These are phyloP conservation scores for Mormyrus hasselquistii DNA, from an alignment of 2,797 vertebrate species.

Conservation along the genomic window DNA sequence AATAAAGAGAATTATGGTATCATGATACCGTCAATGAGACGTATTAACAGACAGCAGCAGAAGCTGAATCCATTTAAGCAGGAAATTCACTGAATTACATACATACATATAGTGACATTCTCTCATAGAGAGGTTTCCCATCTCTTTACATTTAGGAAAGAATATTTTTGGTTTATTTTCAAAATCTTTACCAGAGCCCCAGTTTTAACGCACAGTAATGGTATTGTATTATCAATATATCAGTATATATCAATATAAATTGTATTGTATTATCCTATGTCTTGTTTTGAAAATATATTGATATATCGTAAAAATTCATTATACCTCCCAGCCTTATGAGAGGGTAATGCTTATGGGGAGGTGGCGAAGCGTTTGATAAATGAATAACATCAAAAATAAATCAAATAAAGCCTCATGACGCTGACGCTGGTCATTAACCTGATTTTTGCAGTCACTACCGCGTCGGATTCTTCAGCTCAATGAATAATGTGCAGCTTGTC, in stretches of 20 bases:
- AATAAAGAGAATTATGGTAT: neutral
- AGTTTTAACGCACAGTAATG: neutral
- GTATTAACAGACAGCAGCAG: neutral
- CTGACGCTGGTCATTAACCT: neutral
- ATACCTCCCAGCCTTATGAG: neutral
- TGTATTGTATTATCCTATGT: neutral
- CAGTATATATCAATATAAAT: neutral
- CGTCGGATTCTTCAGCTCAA: neutral
- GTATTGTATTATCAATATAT: neutral
- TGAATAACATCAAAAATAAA: too few species aligned
- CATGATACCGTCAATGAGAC: neutral
- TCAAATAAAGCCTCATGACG: neutral
- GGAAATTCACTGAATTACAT: neutral
- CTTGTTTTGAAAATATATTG: neutral
- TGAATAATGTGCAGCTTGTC: neutral
- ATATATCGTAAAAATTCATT: neutral
- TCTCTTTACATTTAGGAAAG: neutral
- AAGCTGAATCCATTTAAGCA: neutral
- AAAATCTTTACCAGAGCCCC: neutral
- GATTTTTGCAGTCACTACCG: neutral
- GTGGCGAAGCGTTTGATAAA: too few species aligned
- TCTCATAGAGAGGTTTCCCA: neutral
- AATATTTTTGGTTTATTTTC: neutral
- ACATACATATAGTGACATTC: neutral
- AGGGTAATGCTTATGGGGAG: neutral